phyloP scores from a whole-genome alignment of 2,888 invertebrate genomes.

The Agonopterix heracliana region DNA sequence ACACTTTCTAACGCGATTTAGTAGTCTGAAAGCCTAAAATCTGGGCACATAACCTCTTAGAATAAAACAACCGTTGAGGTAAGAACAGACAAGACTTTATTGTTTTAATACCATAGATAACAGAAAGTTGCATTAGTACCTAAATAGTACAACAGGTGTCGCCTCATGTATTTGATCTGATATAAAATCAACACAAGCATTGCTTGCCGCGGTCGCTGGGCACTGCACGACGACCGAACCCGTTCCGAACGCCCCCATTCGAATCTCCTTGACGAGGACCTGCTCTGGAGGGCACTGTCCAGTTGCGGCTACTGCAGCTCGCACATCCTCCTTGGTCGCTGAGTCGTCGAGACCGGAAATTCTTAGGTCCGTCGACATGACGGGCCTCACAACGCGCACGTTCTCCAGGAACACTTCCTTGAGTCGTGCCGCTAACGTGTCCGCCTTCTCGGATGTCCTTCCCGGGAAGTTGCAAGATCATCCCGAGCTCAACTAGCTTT shows the following conservation, averaged over 20 bases:
- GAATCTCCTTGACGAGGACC: neutral
- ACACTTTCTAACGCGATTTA: too few species aligned
- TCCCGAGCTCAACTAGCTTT: neutral
- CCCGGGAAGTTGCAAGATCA: neutral
- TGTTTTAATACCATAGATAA: too few species aligned
- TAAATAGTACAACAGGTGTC: too few species aligned
- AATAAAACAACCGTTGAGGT: too few species aligned
- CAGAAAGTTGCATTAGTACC: too few species aligned
- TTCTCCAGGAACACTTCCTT: neutral
- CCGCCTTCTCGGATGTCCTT: neutral
- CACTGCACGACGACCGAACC: constrained; percentile 1
- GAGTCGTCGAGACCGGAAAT: constrained; percentile 5
- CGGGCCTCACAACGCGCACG: neutral
- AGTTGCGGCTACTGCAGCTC: neutral
- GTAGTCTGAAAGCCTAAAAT: too few species aligned
- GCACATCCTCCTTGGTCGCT: constrained; percentile 2
- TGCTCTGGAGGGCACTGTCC: too few species aligned
- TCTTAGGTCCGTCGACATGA: neutral
- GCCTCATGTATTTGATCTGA: too few species aligned
- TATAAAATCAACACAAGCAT: too few species aligned
- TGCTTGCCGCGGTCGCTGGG: constrained; percentile 2
- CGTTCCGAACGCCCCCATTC: neutral
- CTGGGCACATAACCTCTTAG: too few species aligned
- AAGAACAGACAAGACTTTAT: too few species aligned
- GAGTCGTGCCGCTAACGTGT: neutral